phyloP scores from a whole-genome alignment of 2,888 invertebrate genomes.

The Chrysomela aeneicollis region DNA sequence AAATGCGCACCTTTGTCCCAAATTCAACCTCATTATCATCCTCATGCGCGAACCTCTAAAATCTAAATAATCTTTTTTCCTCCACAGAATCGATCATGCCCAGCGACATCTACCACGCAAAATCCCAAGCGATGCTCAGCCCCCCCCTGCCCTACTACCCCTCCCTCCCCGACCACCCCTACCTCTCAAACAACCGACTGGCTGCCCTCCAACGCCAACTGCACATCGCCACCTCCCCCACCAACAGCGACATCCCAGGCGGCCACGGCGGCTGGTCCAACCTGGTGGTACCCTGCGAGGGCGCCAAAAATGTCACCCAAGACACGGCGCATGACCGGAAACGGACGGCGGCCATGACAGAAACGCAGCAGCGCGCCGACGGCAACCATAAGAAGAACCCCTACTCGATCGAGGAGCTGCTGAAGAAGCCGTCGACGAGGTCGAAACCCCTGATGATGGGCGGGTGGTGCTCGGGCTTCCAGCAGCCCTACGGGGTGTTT shows the following conservation, averaged over 20 bases:
- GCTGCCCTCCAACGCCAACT: slow-evolving; percentile 65
- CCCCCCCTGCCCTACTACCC: slow-evolving; percentile 47
- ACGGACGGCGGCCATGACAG: slow-evolving; percentile 43
- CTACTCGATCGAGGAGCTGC: slow-evolving; percentile 85
- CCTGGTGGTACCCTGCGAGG: slow-evolving; percentile 66
- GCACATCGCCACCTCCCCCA: slow-evolving; percentile 58
- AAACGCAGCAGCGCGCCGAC: slow-evolving; percentile 45
- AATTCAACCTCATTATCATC: too few relatives aligned
- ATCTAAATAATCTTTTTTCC: neutral
- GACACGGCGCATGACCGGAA: slow-evolving; percentile 37
- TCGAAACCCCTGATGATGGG: slow-evolving; percentile 54
- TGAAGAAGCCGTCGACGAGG: slow-evolving; percentile 81
- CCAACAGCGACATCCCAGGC: slow-evolving; percentile 60
- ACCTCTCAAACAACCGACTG: slow-evolving; percentile 63
- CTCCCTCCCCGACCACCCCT: slow-evolving; percentile 42
- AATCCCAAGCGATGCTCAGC: slow-evolving; percentile 45
- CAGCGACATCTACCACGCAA: slow-evolving; percentile 52
- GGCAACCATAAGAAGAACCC: slow-evolving; percentile 75
- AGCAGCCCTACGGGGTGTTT: slow-evolving; percentile 52
- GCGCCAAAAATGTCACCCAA: slow-evolving; percentile 29
- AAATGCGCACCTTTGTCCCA: too few relatives aligned
- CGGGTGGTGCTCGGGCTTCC: slow-evolving; percentile 42
- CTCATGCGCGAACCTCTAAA: too few relatives aligned
- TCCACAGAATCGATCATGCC: slow-evolving; percentile 50
- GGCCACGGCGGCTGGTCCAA: slow-evolving; percentile 63